These are phyloP conservation scores for Pangasius mekongensis DNA, from an alignment of 2,797 vertebrate species.

Conservation along the genomic window DNA sequence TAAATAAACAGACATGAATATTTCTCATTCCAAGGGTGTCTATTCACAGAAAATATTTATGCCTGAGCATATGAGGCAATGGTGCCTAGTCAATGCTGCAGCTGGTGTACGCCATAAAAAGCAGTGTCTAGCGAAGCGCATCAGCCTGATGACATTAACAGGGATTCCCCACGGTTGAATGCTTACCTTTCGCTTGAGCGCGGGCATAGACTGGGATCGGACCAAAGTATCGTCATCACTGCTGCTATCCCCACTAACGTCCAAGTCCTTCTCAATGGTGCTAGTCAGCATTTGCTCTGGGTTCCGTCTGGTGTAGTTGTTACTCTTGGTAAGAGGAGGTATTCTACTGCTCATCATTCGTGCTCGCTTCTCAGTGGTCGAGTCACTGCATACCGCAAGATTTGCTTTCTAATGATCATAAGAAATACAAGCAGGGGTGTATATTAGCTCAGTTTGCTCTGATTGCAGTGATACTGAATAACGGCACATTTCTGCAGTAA, in stretches of 20 bases:
- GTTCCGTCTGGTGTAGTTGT: conserved; percentile 50
- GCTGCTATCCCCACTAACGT: conserved; percentile 55
- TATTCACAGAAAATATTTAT: neutral
- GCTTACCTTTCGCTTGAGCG: conserved; percentile 56
- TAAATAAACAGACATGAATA: conserved; percentile 7
- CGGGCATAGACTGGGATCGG: conserved; percentile 48
- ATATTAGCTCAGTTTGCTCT: neutral
- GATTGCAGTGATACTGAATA: neutral
- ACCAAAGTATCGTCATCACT: conserved; percentile 44
- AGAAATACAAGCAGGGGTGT: conserved; percentile 17
- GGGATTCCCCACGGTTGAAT: neutral
- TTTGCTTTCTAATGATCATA: conserved; percentile 39
- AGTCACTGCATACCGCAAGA: conserved; percentile 6
- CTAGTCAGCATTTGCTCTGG: conserved; percentile 41
- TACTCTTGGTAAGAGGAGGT: conserved; percentile 54
- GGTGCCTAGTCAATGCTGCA: neutral
- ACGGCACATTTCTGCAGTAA: conserved; percentile 38
- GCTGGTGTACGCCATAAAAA: neutral
- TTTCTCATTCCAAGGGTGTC: neutral
- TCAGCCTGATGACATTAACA: neutral
- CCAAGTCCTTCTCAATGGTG: conserved; percentile 42
- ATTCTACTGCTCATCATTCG: conserved; percentile 41
- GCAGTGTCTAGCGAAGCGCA: neutral
- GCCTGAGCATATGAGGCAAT: neutral
- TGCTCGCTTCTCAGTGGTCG: conserved; percentile 16